phyloP scores from a whole-genome alignment of 2,888 invertebrate species.

The Blera fallax region DNA sequence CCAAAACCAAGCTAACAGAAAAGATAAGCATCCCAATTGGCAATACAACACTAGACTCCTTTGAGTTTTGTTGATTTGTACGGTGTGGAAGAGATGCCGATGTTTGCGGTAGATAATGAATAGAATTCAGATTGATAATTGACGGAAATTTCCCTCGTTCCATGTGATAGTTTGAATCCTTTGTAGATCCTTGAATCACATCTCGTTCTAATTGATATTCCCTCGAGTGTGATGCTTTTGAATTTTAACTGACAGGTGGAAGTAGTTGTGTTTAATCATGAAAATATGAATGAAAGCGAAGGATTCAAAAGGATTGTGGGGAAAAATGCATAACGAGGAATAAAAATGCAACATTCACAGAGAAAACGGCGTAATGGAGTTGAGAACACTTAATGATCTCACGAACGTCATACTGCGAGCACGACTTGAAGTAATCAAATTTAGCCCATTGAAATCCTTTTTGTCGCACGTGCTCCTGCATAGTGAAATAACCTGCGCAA shows the following conservation, averaged over 20 bases:
- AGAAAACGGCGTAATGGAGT: too few species aligned
- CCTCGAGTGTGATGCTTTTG: background rate
- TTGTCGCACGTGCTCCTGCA: constrained; percentile 13
- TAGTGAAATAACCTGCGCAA: background rate
- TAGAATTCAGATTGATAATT: constrained; percentile 1
- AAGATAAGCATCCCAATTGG: background rate
- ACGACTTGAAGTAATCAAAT: background rate
- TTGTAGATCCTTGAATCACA: background rate
- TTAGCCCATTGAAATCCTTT: background rate
- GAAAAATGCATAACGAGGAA: too few species aligned
- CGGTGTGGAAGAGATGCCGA: background rate
- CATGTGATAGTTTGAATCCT: background rate
- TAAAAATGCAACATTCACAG: too few species aligned
- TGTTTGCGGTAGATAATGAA: background rate
- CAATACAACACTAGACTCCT: background rate
- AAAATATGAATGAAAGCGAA: background rate
- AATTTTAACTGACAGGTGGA: background rate
- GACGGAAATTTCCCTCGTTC: background rate
- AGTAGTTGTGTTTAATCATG: background rate
- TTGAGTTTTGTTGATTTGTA: background rate
- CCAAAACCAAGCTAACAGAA: background rate
- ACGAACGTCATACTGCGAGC: too few species aligned
- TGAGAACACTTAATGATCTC: too few species aligned
- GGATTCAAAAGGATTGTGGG: background rate
- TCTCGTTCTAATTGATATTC: background rate